These are phyloP conservation scores for Drosophila repletoides DNA, from an alignment of 1,140 invertebrate genomes.

Conservation along the genomic window DNA sequence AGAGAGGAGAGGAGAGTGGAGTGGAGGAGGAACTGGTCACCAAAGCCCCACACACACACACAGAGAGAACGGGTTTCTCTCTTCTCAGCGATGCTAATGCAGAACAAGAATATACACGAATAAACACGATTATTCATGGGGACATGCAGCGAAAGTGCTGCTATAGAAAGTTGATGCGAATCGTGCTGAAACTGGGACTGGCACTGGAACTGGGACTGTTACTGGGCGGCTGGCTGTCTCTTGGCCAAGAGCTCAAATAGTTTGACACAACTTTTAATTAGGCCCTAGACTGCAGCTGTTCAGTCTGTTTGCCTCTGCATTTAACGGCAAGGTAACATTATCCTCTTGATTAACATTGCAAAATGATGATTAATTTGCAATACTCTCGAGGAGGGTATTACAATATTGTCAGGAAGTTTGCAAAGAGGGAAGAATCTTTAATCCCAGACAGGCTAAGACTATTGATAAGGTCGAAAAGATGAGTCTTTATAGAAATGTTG, in stretches of 20 bases:
- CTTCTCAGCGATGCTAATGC: conserved; percentile 52
- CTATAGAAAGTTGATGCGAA: conserved; percentile 69
- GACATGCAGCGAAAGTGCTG: conserved; percentile 71
- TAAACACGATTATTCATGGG: conserved; percentile 20
- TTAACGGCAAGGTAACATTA: conserved; percentile 16
- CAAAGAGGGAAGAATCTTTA: too few species aligned
- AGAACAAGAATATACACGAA: conserved; percentile 63
- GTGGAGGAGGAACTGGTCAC: conserved; percentile 36
- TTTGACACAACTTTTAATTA: conserved; percentile 65
- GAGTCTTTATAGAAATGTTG: too few species aligned
- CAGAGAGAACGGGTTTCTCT: conserved; percentile 44
- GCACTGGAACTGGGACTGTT: background rate
- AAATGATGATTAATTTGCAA: too few species aligned
- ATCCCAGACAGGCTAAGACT: too few species aligned
- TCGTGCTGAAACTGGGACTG: background rate
- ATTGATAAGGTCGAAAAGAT: too few species aligned
- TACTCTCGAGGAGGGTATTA: too few species aligned
- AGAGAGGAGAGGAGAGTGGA: conserved; percentile 5
- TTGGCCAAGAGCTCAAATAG: background rate
- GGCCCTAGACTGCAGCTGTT: conserved; percentile 49
- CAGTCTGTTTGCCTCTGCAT: conserved; percentile 9
- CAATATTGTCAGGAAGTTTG: too few species aligned
- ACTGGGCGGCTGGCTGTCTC: background rate
- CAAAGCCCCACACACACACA: conserved; percentile 36
- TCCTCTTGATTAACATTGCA: conserved; percentile 17